Evolutionary conservation across 2,113 vertebrate species (phyloP).

Genomic region (sheep (Ovis aries)): DNA sequence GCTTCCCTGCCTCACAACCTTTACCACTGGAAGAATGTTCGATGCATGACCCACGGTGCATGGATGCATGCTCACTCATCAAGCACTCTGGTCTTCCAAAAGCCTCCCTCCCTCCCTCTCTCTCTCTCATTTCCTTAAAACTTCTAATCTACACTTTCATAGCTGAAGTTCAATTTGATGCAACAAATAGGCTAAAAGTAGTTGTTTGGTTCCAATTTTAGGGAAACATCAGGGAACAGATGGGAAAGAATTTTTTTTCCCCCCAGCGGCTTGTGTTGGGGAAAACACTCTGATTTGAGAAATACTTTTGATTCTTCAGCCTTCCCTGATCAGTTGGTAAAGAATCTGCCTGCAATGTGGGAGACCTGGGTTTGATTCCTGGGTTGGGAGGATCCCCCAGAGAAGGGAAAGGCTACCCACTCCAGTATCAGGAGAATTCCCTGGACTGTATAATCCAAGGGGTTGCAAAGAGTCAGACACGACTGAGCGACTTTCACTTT

Average conservation of each 20-base stretch:
- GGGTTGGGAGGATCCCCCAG: background rate
- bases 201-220: background rate
- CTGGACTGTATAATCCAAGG: background rate
- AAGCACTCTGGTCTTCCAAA: slow-evolving; percentile 28
- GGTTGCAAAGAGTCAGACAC: background rate
- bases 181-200: background rate
- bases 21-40: background rate
- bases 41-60: slow-evolving; percentile 70
- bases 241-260: fast-evolving
- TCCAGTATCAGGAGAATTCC: background rate
- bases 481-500: background rate
- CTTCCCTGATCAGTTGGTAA: background rate
- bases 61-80: slow-evolving; percentile 49
- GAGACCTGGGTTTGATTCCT: background rate
- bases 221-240: background rate
- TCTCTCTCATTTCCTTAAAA: background rate
- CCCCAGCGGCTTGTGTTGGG: background rate
- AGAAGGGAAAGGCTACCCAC: background rate
- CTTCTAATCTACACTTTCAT: background rate
- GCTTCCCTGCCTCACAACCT: slow-evolving; percentile 33
- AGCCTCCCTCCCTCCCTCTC: background rate
- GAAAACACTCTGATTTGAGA: background rate
- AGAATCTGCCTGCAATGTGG: background rate
- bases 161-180: background rate
- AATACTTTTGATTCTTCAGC: background rate